Evolutionary conservation across 2,888 invertebrate species (phyloP), one percentile per base, ranked within the genome.

Genomic region (Petrolisthes manimaculis): DNA sequence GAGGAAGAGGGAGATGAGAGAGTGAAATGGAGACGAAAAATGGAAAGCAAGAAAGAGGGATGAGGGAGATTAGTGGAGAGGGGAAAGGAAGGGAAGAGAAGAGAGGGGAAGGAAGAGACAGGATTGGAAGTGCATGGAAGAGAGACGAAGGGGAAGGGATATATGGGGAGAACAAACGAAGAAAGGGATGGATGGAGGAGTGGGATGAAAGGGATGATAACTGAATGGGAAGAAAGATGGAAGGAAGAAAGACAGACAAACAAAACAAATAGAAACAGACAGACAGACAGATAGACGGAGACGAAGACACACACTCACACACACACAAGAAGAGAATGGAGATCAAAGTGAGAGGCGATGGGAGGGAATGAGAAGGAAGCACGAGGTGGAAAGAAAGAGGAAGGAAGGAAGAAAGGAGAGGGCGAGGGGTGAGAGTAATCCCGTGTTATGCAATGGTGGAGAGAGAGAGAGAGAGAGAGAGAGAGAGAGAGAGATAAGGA

Each of bases 401-500:
- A 78, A 67, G 67, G 37, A 61, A 51, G 55, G 21, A 12, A 37
- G 67, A 24, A 55, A 54, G 24, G 53, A 21, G 55, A 61, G 67
- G 24, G 67, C n/a, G 51, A 61, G 61, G 81, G 14, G 24, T 8
- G 56, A 24, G 21, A 61, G 55, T 9, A 80, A 21, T 24, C n/a
- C 37, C 37, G 37, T 37, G 37, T 18, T n/a, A 21, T 54, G 6
- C 5, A 21, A 0, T 18, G 71, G 71, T 37, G n/a, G 83, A 71
- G 74, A 75, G 37, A 24, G 54, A 83, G 71, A 71, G 69, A n/a
- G 69, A 71, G 69, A 53, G 53, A 37, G 71, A 21, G 69, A 21
- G 83, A 74, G 82, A 51, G 82, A 53, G 82, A 69, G 82, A 69
- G 51, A n/a, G 71, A 51, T 61, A 53, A 18, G 53, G 18, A 69